These are phyloP conservation scores for Aphaenogaster floridana DNA, from an alignment of 1,140 invertebrate genomes.

Conservation along the genomic window DNA sequence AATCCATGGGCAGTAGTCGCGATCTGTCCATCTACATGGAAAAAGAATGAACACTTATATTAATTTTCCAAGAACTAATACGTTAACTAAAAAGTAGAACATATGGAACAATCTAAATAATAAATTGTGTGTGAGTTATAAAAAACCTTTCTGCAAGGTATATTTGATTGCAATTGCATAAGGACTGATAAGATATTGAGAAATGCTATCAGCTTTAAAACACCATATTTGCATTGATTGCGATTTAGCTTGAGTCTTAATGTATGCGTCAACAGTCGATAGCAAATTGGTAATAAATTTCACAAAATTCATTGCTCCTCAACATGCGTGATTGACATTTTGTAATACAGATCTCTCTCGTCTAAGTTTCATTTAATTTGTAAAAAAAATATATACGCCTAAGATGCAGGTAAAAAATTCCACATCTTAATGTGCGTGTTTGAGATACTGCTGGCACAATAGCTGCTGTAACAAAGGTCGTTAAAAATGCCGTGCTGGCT, in stretches of 20 bases:
- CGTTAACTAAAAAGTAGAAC: neutral
- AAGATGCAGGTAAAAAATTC: neutral
- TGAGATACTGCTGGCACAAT: neutral
- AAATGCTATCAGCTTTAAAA: neutral
- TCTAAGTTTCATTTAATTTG: neutral
- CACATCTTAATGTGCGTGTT: neutral
- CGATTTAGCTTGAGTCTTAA: constrained; percentile 17
- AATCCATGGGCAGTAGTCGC: constrained; percentile 79
- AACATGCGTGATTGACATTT: neutral
- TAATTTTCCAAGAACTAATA: neutral
- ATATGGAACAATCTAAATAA: neutral
- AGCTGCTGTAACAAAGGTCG: neutral
- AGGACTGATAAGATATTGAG: neutral
- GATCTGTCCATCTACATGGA: constrained; percentile 80
- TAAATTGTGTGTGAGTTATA: neutral
- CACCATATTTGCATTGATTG: neutral
- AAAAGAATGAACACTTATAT: constrained; percentile 15
- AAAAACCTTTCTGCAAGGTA: neutral
- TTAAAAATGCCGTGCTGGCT: constrained; percentile 3
- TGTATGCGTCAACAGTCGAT: neutral
- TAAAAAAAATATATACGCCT: neutral
- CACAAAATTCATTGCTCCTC: neutral
- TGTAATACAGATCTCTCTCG: no score
- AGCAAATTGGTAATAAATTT: neutral
- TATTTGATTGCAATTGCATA: neutral